These are phyloP conservation scores for Pituophis catenifer DNA, from an alignment of 2,113 vertebrate species.

Conservation along the genomic window DNA sequence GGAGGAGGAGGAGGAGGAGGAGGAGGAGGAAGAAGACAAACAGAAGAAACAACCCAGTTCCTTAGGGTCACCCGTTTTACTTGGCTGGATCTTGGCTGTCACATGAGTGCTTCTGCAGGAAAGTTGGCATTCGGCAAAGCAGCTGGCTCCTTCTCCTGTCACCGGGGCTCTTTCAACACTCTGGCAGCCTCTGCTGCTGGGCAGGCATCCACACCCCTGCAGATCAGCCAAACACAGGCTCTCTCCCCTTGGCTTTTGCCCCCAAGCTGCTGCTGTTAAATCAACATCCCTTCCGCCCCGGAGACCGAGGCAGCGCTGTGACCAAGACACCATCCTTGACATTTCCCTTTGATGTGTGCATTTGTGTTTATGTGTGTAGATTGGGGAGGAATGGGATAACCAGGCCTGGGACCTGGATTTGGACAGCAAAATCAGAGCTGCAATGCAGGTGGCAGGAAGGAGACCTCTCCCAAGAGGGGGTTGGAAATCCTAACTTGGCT, in stretches of 20 bases:
- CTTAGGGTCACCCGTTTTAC: background rate
- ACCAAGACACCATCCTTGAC: background rate
- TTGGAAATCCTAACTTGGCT: background rate
- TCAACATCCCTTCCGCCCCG: conserved; percentile 6
- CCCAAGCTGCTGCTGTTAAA: conserved; percentile 12
- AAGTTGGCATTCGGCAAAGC: background rate
- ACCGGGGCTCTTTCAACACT: background rate
- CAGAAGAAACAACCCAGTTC: background rate
- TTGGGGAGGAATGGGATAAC: background rate
- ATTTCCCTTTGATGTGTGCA: conserved; percentile 4
- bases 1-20: no score
- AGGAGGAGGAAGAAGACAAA: no score
- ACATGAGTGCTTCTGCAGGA: background rate
- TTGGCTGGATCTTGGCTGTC: background rate
- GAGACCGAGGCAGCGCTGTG: background rate
- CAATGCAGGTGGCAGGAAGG: background rate
- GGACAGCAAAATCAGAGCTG: background rate
- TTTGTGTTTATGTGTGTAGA: background rate
- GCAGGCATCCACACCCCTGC: background rate
- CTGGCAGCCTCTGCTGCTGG: background rate
- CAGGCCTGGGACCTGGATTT: background rate
- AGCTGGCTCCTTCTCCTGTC: conserved; percentile 1
- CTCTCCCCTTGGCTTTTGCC: conserved; percentile 18
- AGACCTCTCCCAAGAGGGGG: background rate
- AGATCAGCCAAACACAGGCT: conserved; percentile 6